These are phyloP conservation scores for Intellagama lesueurii DNA, from an alignment of 2,797 vertebrate species.

Conservation along the genomic window DNA sequence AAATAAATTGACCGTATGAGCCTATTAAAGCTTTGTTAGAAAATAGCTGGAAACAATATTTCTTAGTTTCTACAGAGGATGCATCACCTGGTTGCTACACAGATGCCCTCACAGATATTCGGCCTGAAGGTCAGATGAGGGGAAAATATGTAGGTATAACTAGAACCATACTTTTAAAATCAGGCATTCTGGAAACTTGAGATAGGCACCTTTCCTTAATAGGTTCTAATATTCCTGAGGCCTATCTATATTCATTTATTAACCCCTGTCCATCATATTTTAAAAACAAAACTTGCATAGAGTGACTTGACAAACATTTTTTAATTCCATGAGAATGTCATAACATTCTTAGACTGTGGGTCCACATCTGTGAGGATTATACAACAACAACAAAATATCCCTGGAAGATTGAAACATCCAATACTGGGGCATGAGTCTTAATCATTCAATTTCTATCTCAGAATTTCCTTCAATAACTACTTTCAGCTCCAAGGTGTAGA, in stretches of 20 bases:
- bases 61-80: too few relatives aligned
- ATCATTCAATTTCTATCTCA: too few relatives aligned
- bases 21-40: slow-evolving; percentile 22
- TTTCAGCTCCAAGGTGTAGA: too few relatives aligned
- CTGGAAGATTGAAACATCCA: too few relatives aligned
- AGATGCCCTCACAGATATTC: not conserved
- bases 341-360: too few relatives aligned
- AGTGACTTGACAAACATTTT: too few relatives aligned
- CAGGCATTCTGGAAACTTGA: not conserved
- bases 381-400: too few relatives aligned
- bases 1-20: slow-evolving; percentile 34
- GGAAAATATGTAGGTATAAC: not conserved
- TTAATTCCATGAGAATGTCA: too few relatives aligned
- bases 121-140: not conserved
- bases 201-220: not conserved
- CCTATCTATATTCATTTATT: not conserved
- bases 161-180: not conserved
- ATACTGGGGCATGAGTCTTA: too few relatives aligned
- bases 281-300: too few relatives aligned
- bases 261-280: not conserved
- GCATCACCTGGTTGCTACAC: not conserved
- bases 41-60: not conserved
- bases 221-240: not conserved
- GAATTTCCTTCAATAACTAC: too few relatives aligned
- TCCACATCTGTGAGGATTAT: too few relatives aligned